A percentile compares a stretch with the other conserved stretches of the same genome.
Evolutionary conservation across 1,140 invertebrate genomes (phyloP).

Genomic region (Drosophila ohnishii): DNA sequence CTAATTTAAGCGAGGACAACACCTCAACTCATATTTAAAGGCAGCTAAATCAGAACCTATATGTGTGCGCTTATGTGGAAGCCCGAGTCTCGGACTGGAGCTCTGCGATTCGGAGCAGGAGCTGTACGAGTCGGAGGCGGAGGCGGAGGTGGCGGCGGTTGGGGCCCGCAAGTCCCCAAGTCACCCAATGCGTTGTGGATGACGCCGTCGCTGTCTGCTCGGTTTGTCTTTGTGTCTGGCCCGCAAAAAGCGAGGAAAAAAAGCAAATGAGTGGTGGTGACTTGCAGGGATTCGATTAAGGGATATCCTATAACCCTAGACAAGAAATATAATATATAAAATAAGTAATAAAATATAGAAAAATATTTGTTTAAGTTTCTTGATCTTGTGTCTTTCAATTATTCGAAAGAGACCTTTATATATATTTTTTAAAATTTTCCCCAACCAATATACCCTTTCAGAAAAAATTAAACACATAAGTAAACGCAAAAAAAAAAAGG

Average conservation of each 20-base stretch:
- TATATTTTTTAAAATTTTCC: not conserved
- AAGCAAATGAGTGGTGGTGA: conserved; percentile 11
- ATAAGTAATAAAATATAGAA: too few relatives aligned
- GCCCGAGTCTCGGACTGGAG: conserved; percentile 31
- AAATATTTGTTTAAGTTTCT: too few relatives aligned
- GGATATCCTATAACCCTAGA: conserved; percentile 7
- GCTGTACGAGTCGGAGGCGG: not conserved
- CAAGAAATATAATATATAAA: too few relatives aligned
- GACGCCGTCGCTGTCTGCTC: conserved; percentile 55
- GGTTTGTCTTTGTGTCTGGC: conserved; percentile 77
- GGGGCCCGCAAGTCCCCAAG: conserved; percentile 36
- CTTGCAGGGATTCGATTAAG: not conserved
- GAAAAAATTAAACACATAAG: conserved; percentile 75
- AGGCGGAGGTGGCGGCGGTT: not conserved
- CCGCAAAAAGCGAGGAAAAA: conserved; percentile 52
- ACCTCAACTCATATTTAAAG: conserved; percentile 82
- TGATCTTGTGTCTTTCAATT: too few relatives aligned
- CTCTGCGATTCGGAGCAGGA: conserved; percentile 30
- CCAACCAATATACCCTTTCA: conserved; percentile 4
- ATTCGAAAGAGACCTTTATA: not conserved
- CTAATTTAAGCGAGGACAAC: conserved; percentile 82
- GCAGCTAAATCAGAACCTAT: conserved; percentile 73
- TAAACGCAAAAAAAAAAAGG: conserved; percentile 40
- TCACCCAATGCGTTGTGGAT: conserved; percentile 46
- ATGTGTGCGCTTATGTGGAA: conserved; percentile 59